phyloP scores from a whole-genome alignment of 2,797 vertebrate species.

The Pempheris klunzingeri region DNA sequence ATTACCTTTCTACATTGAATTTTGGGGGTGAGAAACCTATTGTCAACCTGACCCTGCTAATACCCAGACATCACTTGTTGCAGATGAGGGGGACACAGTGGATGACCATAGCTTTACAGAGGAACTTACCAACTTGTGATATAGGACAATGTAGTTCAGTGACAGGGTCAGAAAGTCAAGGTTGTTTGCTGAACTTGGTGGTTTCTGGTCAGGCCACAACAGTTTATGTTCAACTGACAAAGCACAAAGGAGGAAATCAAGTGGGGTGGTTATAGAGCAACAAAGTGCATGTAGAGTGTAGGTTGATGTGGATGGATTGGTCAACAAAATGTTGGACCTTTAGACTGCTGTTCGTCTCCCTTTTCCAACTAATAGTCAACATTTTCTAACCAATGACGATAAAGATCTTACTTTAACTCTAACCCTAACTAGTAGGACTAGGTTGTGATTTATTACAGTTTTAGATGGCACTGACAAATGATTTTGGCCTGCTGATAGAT shows the following conservation, averaged over 20 bases:
- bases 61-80: no score
- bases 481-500: not conserved
- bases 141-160: not conserved
- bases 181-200: not conserved
- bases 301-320: not conserved
- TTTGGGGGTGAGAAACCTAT: no score
- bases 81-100: no score
- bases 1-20: no score
- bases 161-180: not conserved
- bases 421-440: no score
- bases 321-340: not conserved
- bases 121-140: not conserved
- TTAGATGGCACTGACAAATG: not conserved
- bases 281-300: not conserved
- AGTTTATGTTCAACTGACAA: not conserved
- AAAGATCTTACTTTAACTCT: not conserved
- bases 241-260: not conserved
- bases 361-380: not conserved
- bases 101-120: no score
- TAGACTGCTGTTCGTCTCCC: not conserved
- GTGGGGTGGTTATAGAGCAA: no score
- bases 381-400: not conserved
- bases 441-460: not conserved
- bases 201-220: not conserved
- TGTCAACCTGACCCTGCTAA: no score